Evolutionary conservation across 2,113 vertebrate species (phyloP), one percentile per base, ranked within the genome.

Genomic region (Ptilorrhoa leucosticta): DNA sequence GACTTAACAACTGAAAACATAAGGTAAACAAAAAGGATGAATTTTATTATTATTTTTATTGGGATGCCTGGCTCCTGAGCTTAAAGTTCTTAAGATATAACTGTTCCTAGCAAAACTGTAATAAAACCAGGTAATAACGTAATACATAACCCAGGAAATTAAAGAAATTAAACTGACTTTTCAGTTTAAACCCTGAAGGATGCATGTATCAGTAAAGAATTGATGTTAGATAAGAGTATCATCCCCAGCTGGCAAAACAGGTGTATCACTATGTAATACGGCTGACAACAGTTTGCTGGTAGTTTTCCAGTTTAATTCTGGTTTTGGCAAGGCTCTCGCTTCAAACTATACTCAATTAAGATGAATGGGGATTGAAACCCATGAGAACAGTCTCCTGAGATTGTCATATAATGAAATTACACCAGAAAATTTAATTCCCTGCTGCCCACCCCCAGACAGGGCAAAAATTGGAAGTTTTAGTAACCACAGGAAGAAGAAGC

Each of bases 61-160:
- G 35, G 20, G 53, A 84, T 71, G n/a, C 40, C 80, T 85, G 57
- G 27, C 21, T 91, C 57, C 39, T 69, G 61, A 89, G 70, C 39
- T 85, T 85, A 65, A 53, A 65, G 1, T 83, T 83, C 47, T 65
- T 85, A 48, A 60, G 40, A 23, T 40, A 85, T 35, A 72, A 76
- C 27, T 53, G 12, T 75, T 87, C 37, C 80, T 87, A 72, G 57
- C 45, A 93, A 61, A 71, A 83, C 48, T 53, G 26, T 91, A 96
- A 93, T 95, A 87, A 96, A 87, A 35, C 0, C 53, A 83, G 57
- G 90, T 93, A 96, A 85, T 87, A 94, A 76, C 72, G n/a, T 35
- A 89, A 84, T 87, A 57, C 45, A 96, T 92, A 95, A 87, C 61
- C 70, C 93, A 96, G 94, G 91, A 97, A 97, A 97, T 96, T 76